Conservation (phyloP, 1,140 invertebrate genomes). For the Drosophila micromelanica region DNA sequence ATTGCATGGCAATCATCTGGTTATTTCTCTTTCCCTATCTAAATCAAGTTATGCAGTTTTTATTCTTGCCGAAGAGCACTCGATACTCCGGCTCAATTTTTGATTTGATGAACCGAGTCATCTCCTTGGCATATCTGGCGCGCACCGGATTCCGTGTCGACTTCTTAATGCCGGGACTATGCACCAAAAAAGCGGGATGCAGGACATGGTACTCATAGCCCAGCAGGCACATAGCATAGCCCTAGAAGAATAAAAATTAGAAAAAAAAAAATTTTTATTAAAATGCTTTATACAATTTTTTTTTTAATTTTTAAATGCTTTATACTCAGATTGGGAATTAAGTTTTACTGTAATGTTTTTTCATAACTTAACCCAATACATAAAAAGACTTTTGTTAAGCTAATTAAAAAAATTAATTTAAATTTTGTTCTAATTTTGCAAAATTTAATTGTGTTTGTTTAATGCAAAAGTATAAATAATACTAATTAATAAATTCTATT, state of each 20-base stretch:
- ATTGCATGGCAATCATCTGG: not conserved
- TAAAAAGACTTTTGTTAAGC: too few relatives aligned
- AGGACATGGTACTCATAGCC: conserved; percentile 83
- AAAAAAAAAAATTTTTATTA: too few relatives aligned
- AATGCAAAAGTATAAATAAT: too few relatives aligned
- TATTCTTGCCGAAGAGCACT: conserved; percentile 65
- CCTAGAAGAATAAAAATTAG: conserved; percentile 43
- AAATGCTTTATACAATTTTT: too few relatives aligned
- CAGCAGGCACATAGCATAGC: conserved; percentile 83
- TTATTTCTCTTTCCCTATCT: not conserved
- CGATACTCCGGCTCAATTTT: conserved; percentile 76
- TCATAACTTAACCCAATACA: too few relatives aligned
- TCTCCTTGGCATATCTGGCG: conserved; percentile 49
- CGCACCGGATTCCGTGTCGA: conserved; percentile 11
- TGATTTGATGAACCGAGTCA: conserved; percentile 65
- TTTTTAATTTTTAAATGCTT: too few relatives aligned
- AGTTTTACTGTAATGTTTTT: too few relatives aligned
- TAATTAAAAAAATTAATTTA: too few relatives aligned
- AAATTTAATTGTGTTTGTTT: too few relatives aligned
- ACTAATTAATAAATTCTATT: too few relatives aligned
- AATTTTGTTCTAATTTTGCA: too few relatives aligned
- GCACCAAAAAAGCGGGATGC: conserved; percentile 81
- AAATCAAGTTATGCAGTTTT: conserved; percentile 52
- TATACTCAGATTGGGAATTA: too few relatives aligned
- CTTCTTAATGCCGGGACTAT: conserved; percentile 81